These are phyloP conservation scores for Takifugu rubripes DNA, from an alignment of 2,797 vertebrate genomes.

Conservation along the genomic window DNA sequence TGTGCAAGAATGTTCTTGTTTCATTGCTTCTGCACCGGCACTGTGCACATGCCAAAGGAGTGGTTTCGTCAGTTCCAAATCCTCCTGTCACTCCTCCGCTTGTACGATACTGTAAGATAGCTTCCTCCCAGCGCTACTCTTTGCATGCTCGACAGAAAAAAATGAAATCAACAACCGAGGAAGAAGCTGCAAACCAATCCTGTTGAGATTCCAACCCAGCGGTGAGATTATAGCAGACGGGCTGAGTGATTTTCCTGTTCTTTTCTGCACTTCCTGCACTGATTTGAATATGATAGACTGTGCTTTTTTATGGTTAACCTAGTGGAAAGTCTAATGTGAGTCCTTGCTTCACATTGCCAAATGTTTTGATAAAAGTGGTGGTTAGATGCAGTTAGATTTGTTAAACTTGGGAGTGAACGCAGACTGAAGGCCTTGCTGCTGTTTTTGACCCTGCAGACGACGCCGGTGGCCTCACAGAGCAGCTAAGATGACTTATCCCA, in stretches of 20 bases:
- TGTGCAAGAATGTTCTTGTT: slow-evolving; percentile 29
- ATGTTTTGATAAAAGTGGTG: slow-evolving; percentile 45
- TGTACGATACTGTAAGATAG: slow-evolving; percentile 90
- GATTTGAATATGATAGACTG: slow-evolving; percentile 17
- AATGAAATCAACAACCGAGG: slow-evolving; percentile 28
- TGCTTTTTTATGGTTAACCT: neutral
- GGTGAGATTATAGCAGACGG: slow-evolving; percentile 27
- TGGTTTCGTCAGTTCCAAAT: slow-evolving; percentile 6
- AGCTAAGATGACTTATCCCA: slow-evolving; percentile 68
- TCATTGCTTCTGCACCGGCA: slow-evolving; percentile 19
- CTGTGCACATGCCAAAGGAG: slow-evolving; percentile 10
- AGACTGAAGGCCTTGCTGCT: slow-evolving; percentile 8
- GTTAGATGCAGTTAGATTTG: slow-evolving; percentile 2
- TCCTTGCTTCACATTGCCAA: slow-evolving; percentile 15
- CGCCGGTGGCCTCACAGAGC: slow-evolving; percentile 45
- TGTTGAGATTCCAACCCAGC: slow-evolving; percentile 32
- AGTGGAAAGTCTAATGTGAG: too few relatives aligned
- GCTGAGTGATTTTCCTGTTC: slow-evolving; percentile 15
- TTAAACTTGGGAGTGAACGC: neutral
- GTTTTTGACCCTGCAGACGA: slow-evolving; percentile 28
- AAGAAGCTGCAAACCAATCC: slow-evolving; percentile 32
- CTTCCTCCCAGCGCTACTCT: slow-evolving; percentile 65
- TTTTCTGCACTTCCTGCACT: slow-evolving; percentile 24
- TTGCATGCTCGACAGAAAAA: slow-evolving; percentile 80
- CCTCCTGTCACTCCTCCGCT: slow-evolving; percentile 43